A percentile compares a stretch with the other conserved stretches of the same genome.
Evolutionary conservation across 2,797 vertebrate species (phyloP).

Genomic region (Poecilia wingei): DNA sequence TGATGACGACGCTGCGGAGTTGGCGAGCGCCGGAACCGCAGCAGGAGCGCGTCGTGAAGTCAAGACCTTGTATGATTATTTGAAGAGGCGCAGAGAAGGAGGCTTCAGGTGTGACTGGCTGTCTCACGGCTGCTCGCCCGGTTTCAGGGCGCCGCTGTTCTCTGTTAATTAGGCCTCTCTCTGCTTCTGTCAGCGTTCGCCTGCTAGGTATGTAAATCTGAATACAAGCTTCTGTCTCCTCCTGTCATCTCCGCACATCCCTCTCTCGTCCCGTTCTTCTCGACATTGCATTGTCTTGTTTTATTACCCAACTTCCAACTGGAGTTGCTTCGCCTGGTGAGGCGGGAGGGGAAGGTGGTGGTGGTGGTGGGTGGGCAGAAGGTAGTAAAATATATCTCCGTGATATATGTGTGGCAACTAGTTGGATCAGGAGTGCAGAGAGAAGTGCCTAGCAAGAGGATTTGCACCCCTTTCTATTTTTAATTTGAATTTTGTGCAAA

Average conservation of each 20-base stretch:
- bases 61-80: slow-evolving; percentile 39
- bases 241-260: slow-evolving; percentile 27
- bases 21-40: slow-evolving; percentile 17
- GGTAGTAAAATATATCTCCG: background rate
- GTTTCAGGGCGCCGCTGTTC: slow-evolving; percentile 42
- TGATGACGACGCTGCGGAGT: slow-evolving; percentile 13
- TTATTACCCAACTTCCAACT: slow-evolving; percentile 22
- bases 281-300: slow-evolving; percentile 11
- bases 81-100: slow-evolving; percentile 14
- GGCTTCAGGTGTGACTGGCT: slow-evolving; percentile 44
- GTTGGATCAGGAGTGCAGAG: background rate
- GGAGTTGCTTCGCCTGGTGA: background rate
- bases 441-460: background rate
- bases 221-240: slow-evolving; percentile 51
- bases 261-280: slow-evolving; percentile 5
- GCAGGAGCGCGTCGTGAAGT: slow-evolving; percentile 9
- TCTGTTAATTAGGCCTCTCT: slow-evolving; percentile 68
- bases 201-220: slow-evolving; percentile 53
- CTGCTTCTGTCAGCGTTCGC: slow-evolving; percentile 35
- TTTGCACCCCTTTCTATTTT: background rate
- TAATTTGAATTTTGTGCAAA: background rate
- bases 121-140: slow-evolving; percentile 39
- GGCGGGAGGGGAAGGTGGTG: background rate
- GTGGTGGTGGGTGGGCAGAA: background rate
- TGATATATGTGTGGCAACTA: slow-evolving; percentile 2